phyloP scores from a whole-genome alignment of 2,797 vertebrate species.

The Pyrocephalus nanus region DNA sequence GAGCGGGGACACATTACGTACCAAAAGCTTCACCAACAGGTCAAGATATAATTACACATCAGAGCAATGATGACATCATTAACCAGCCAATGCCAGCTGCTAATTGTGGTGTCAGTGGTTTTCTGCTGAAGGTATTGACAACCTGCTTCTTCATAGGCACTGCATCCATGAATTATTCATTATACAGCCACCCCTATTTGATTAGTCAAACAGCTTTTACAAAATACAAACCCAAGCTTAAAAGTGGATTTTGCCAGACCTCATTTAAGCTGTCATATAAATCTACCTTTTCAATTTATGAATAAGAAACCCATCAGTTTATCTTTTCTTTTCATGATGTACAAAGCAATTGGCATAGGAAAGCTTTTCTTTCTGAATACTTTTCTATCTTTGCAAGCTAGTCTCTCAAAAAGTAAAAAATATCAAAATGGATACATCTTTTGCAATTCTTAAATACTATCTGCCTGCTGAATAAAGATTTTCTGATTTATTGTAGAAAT shows the following conservation, averaged over 20 bases:
- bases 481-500: conserved; percentile 36
- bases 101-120: conserved; percentile 24
- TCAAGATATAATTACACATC: background rate
- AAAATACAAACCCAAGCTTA: background rate
- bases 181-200: conserved; percentile 31
- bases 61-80: background rate
- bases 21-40: background rate
- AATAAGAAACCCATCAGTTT: conserved; percentile 18
- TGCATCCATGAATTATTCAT: conserved; percentile 29
- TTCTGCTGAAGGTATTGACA: conserved; percentile 26
- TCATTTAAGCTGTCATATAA: conserved; percentile 39
- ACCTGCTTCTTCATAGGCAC: background rate
- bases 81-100: background rate
- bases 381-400: background rate
- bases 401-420: background rate
- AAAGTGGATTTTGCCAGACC: conserved; percentile 18
- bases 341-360: background rate
- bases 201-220: conserved; percentile 22
- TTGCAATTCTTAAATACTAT: background rate
- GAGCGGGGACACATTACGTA: background rate
- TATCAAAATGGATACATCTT: background rate
- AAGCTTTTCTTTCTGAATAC: conserved; percentile 5
- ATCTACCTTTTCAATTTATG: conserved; percentile 32
- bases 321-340: conserved; percentile 7
- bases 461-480: conserved; percentile 33